Base-by-base conservation (phyloP, 2,888 invertebrate species). In the Rhagonycha lutea region DNA sequence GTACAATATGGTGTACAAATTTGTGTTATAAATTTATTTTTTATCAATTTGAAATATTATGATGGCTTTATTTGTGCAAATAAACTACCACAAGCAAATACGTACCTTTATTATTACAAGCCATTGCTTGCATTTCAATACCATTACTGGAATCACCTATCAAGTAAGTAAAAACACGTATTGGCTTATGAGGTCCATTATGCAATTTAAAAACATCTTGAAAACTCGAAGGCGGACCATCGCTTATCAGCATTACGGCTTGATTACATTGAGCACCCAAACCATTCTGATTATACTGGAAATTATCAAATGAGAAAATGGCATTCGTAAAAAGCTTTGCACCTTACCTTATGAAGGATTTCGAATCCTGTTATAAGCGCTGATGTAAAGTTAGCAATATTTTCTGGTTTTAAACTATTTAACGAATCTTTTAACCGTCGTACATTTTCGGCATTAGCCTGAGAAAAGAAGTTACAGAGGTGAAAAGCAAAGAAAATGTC, bases 241-340 rank as follows among this genome's bases (percentile, higher is more conserved):
- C 96, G 0, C 98, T 98, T 78, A 99, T 94, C 72, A 99, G 89
- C 94, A 99, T 98, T 72, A 99, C 98, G 2, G 98, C 98, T 88
- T 98, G 98, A 89, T 99, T 99, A 86, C 99, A 99, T 85, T 97
- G 96, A 83, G 96, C 95, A 4, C 97, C 97, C 83, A 93, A 93
- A 0, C 94, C 93, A 0, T 95, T 94, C 80, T 94, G 92, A 85
- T 96, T 96, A 84, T 96, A 96, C 89, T 95, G 85, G 10, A 87
- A 85, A 78, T 75, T 70, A 75, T 69, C 68, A 28, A 47, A 62
- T 26, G 60, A 61, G 24, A 18, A 9, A 60, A 7, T 24, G 18
- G 4, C 14, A 5, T 68, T 61, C 78, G 79, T 80, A 69, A 60
- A 68, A 74, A 76, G 9, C 12, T 47, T 14, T 14, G 11, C 3